A percentile compares a stretch with the other conserved stretches of the same genome.
Conservation (phyloP, 2,888 invertebrate species). For the Yponomeuta evonymella region DNA sequence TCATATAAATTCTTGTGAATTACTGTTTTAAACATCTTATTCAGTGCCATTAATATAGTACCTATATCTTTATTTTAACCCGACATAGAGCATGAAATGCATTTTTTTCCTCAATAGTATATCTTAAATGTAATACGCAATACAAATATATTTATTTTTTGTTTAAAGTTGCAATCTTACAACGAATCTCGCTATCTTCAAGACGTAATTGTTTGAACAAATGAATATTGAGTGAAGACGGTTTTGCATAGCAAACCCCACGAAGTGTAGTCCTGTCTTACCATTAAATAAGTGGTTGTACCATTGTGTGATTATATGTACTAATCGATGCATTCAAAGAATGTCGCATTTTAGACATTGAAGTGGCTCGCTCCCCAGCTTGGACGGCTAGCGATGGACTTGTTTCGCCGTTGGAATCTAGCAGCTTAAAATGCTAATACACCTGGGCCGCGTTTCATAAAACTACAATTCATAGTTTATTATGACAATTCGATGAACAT, state of each 20-base stretch:
- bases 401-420: background rate
- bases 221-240: slow-evolving; percentile 25
- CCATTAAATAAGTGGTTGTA: slow-evolving; percentile 15
- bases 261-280: slow-evolving; percentile 21
- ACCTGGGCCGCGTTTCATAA: background rate
- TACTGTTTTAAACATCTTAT: slow-evolving; percentile 28
- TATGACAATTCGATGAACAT: too few species aligned
- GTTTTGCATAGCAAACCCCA: slow-evolving; percentile 65
- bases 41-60: slow-evolving; percentile 70
- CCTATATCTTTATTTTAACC: slow-evolving; percentile 66
- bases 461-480: too few species aligned
- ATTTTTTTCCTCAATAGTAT: slow-evolving; percentile 42
- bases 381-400: background rate
- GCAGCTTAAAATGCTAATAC: background rate
- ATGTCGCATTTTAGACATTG: slow-evolving; percentile 32
- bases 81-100: slow-evolving; percentile 69
- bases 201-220: slow-evolving; percentile 39
- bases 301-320: slow-evolving; percentile 18
- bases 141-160: slow-evolving; percentile 21
- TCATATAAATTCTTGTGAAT: slow-evolving; percentile 2
- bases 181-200: slow-evolving; percentile 62
- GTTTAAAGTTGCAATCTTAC: slow-evolving; percentile 36
- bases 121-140: slow-evolving; percentile 42
- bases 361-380: background rate
- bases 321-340: slow-evolving; percentile 42